A percentile compares a stretch with the other conserved stretches of the same genome.
phyloP scores from a whole-genome alignment of 2,797 vertebrate species.

The Lepidocolaptes lacrymiger region DNA sequence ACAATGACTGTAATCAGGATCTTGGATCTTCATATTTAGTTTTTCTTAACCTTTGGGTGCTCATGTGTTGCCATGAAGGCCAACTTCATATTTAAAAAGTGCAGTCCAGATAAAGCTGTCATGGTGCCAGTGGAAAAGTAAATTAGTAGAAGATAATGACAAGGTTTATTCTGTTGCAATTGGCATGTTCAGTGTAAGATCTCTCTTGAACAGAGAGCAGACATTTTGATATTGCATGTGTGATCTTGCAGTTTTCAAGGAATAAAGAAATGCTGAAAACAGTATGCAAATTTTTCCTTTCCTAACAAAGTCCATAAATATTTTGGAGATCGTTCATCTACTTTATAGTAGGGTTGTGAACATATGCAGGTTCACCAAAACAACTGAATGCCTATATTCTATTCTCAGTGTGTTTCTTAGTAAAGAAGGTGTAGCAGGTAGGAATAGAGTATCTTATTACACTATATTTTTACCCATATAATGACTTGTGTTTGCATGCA shows the following conservation, averaged over 20 bases:
- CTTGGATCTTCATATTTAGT: not conserved
- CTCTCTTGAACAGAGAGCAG: not conserved
- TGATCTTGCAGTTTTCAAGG: not conserved
- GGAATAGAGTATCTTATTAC: not conserved
- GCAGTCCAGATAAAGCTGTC: not conserved
- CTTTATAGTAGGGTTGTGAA: not conserved
- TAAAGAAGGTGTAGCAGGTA: not conserved
- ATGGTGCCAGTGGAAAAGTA: not conserved
- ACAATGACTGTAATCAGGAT: not conserved
- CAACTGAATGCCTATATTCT: not conserved
- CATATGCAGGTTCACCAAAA: not conserved
- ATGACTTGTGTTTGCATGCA: constrained; percentile 14
- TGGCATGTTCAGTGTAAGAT: not conserved
- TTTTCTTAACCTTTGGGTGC: not conserved
- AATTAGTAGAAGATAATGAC: not conserved
- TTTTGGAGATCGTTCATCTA: not conserved
- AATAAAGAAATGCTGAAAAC: not conserved
- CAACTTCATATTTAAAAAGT: not conserved
- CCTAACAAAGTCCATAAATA: not conserved
- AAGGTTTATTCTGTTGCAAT: not conserved
- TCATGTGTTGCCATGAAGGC: not conserved
- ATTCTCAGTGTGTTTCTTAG: constrained; percentile 40
- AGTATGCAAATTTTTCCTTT: not conserved
- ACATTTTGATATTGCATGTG: not conserved
- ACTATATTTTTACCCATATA: not conserved